Evolutionary conservation across 2,797 vertebrate genomes (phyloP), one percentile per base, ranked within the genome.

Genomic region (Caiman crocodilus): DNA sequence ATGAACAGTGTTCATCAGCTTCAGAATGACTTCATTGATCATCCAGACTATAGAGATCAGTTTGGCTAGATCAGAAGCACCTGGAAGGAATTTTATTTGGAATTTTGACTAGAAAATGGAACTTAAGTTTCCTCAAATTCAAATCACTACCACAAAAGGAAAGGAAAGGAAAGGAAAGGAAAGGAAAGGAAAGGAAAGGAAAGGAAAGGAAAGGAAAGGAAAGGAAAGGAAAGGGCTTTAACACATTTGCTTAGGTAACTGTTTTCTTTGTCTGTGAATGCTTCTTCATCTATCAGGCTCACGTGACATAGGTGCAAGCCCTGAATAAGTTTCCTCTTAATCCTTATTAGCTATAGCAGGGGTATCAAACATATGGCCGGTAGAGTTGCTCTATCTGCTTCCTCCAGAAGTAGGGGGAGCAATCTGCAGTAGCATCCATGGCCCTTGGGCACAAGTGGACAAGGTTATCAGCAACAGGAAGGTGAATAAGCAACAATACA

Each of bases 21-120:
- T 93, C 91, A 95, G 71, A 90, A 90, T 15, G 21, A 89, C 94
- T 94, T 89, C 88, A 81, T 85, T 92, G 60, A 55, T 95, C 92
- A 95, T 74, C 61, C 84, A 92, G 87, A 91, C 82, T 81, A 67
- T 96, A 94, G 95, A 89, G 83, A 82, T 28, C 65, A 57, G 80
- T 92, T 93, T 93, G 76, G 67, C 73, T 85, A 73, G 65, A 85
- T 60, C 76, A 82, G 63, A 92, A 18, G 32, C n/a, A 77, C 42
- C 42, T 50, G 10, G 42, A 50, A 50, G 42, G 76, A 90, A 83
- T 12, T 90, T 61, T 55, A 84, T 5, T 5, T 75, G 69, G 87
- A 94, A 87, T 69, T 75, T 92, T 76, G 92, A 92, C 63, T 73
- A 77, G 18, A 91, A 91, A 64, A 56, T 42, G 35, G 35, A 88